A percentile compares a stretch with the other conserved stretches of the same genome.
Conservation (phyloP, 2,797 vertebrate genomes). For the Darevskia mixta region DNA sequence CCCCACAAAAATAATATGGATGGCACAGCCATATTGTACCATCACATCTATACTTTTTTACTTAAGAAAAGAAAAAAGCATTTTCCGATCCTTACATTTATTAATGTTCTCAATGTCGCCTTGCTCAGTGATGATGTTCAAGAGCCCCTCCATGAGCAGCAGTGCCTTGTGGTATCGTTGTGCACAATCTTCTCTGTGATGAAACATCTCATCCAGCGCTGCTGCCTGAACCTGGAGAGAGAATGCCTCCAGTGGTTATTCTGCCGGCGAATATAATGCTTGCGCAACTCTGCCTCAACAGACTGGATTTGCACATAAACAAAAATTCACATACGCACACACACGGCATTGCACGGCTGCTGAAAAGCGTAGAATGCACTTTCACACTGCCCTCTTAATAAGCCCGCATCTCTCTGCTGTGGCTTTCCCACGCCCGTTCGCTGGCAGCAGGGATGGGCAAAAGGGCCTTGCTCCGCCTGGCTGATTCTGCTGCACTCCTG, state of each 20-base stretch:
- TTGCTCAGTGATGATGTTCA: constrained; percentile 88
- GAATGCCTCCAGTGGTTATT: constrained; percentile 19
- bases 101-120: constrained; percentile 89
- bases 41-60: too few relatives aligned
- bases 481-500: not conserved
- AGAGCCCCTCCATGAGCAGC: constrained; percentile 94
- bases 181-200: constrained; percentile 86
- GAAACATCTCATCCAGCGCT: constrained; percentile 98
- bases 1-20: too few relatives aligned
- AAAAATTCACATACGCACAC: too few relatives aligned
- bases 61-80: not conserved
- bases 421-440: not conserved
- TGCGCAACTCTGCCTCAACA: too few relatives aligned
- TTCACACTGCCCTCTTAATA: not conserved
- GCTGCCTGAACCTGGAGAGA: constrained; percentile 90
- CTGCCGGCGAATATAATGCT: not conserved
- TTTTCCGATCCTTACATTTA: constrained; percentile 84
- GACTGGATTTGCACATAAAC: too few relatives aligned
- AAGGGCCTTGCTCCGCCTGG: not conserved
- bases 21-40: too few relatives aligned
- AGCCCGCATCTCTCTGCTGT: not conserved
- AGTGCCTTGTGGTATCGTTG: constrained; percentile 95
- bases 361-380: not conserved
- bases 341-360: not conserved
- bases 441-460: not conserved